Base-by-base conservation (phyloP, 2,113 vertebrate genomes). In the Leptocoma aspasia region DNA sequence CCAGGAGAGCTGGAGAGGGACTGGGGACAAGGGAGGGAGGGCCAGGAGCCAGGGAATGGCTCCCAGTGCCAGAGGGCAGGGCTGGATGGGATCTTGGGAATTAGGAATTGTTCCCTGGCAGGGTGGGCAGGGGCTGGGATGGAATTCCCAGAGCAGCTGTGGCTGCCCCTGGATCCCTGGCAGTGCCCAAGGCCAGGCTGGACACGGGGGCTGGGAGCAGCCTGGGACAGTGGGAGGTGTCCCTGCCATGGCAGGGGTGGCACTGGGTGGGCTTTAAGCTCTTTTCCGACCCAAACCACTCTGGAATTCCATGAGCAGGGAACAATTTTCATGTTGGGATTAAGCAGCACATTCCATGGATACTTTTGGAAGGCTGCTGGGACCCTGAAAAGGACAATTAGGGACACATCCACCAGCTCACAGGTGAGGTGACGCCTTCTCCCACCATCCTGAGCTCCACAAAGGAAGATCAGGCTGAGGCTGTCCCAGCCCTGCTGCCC, bases 261-360 rank as follows among this genome's bases (percentile, higher is more conserved):
- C 1, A 3, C 2, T 13, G 28, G 39, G 0, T 39, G 50, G 0
- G 0, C 3, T 70, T 26, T 21, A 0, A 53, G 19, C 6, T 41
- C 56, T 2, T 4, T 30, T 14, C 75, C 30, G 22, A 5, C 16
- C 42, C 50, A 72, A 72, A 10, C 18, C 31, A 13, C 4, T 9
- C 37, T 3, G 6, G 1, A 7, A 20, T 59, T 73, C 44, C 52
- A 7, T 3, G 12, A 81, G 10, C 37, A 81, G 18, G 37, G 7
- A 72, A 12, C 35, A 20, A 17, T 24, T 68, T 44, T 56, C 56
- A 6, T 5, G 14, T 45, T 22, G 31, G 44, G 8, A 50, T 66
- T 9, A 30, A 57, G 35, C 15, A 13, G 17, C 6, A 16, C 20
- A 15, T 44, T 33, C 30, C 61, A 9, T 6, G 28, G 64, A 10